Conservation (phyloP, 2,113 vertebrate genomes). For the Labrus mixtus region DNA sequence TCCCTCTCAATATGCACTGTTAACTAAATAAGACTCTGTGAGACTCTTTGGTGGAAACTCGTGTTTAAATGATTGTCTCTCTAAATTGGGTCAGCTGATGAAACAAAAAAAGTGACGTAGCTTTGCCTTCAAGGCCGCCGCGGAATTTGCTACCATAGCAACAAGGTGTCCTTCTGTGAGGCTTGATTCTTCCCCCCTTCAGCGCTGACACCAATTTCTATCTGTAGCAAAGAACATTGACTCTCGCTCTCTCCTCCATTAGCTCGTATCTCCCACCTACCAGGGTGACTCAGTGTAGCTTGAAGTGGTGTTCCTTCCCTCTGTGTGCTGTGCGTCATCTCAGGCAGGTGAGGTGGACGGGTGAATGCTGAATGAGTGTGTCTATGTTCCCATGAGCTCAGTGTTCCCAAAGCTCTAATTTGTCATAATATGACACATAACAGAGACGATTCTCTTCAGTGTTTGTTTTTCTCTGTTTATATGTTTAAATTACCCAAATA, state of each 20-base stretch:
- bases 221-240: slow-evolving; percentile 40
- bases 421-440: neutral
- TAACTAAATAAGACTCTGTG: neutral
- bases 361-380: slow-evolving; percentile 19
- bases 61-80: slow-evolving; percentile 23
- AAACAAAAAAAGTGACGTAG: slow-evolving; percentile 48
- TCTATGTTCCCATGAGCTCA: neutral
- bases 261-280: slow-evolving; percentile 35
- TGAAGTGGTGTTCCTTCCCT: slow-evolving; percentile 8
- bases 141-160: slow-evolving; percentile 68
- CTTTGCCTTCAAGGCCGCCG: slow-evolving; percentile 45
- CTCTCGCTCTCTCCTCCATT: slow-evolving; percentile 17
- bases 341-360: slow-evolving; percentile 50
- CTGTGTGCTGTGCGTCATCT: slow-evolving; percentile 56
- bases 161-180: slow-evolving; percentile 37
- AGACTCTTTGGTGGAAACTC: slow-evolving; percentile 7
- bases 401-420: neutral
- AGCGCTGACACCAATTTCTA: slow-evolving; percentile 25
- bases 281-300: slow-evolving; percentile 42
- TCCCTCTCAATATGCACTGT: slow-evolving; percentile 18
- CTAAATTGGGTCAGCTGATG: slow-evolving; percentile 48
- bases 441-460: neutral
- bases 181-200: slow-evolving; percentile 36
- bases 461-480: neutral
- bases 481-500: neutral